Conservation (phyloP, 2,888 invertebrate species). For the Andrena trimmerana region DNA sequence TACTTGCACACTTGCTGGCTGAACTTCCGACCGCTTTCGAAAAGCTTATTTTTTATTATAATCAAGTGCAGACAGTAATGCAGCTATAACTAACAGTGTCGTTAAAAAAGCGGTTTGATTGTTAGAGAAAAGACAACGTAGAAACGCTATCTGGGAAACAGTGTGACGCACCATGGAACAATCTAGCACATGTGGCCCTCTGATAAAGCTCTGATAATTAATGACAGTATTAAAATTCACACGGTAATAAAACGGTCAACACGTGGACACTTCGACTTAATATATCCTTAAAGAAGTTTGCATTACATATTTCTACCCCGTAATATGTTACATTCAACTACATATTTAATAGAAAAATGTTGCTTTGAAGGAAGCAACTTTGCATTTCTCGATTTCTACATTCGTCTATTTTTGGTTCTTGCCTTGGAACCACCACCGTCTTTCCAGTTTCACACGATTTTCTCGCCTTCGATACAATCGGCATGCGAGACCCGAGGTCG, state of each 20-base stretch:
- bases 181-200: constrained; percentile 32
- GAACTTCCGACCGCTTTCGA: not conserved
- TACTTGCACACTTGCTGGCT: not conserved
- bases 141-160: not conserved
- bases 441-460: constrained; percentile 43
- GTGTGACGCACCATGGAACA: constrained; percentile 12
- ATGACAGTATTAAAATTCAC: constrained; percentile 24
- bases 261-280: not conserved
- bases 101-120: not conserved
- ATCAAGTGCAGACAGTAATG: not conserved
- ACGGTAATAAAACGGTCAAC: constrained; percentile 30
- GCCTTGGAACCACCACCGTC: constrained; percentile 7
- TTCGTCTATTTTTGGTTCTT: constrained; percentile 31
- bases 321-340: not conserved
- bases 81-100: not conserved
- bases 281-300: constrained; percentile 1
- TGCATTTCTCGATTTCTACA: not conserved
- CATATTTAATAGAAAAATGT: not conserved
- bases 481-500: constrained; percentile 36
- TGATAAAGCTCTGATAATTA: constrained; percentile 65
- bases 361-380: not conserved
- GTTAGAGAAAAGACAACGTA: not conserved
- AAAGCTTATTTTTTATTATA: constrained; percentile 18
- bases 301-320: not conserved
- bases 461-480: constrained; percentile 4